Evolutionary conservation across 64 coral and sea anemone genomes (phyloP).

Genomic region (Pocillopora verrucosa): DNA sequence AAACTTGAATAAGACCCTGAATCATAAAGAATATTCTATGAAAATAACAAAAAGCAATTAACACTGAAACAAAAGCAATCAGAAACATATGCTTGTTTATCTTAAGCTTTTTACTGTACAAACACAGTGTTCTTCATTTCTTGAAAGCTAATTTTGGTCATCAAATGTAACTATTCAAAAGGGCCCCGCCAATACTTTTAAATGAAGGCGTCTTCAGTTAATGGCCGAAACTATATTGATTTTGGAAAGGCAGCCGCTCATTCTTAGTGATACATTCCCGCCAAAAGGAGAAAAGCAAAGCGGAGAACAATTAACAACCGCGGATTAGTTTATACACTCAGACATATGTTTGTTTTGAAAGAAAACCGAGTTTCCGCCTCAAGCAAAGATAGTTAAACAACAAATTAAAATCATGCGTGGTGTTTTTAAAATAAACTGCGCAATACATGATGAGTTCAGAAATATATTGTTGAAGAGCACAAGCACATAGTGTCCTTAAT

Average conservation of each 20-base stretch:
- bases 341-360: neutral
- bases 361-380: neutral
- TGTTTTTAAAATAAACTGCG: neutral
- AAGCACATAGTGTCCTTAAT: neutral
- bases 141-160: neutral
- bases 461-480: neutral
- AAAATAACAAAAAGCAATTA: neutral
- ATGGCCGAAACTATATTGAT: neutral
- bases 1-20: neutral
- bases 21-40: neutral
- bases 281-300: too few species aligned
- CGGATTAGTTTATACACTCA: constrained; percentile 6
- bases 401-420: neutral
- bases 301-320: neutral
- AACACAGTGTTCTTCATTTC: neutral
- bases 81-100: constrained; percentile 2
- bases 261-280: neutral
- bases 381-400: neutral
- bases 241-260: neutral
- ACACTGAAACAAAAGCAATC: neutral
- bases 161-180: neutral
- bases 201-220: neutral
- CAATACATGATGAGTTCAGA: neutral
- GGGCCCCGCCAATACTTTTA: neutral
- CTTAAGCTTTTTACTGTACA: constrained; percentile 6